Evolutionary conservation across 2,888 invertebrate genomes (phyloP).

Genomic region (Argynnis bischoffii): DNA sequence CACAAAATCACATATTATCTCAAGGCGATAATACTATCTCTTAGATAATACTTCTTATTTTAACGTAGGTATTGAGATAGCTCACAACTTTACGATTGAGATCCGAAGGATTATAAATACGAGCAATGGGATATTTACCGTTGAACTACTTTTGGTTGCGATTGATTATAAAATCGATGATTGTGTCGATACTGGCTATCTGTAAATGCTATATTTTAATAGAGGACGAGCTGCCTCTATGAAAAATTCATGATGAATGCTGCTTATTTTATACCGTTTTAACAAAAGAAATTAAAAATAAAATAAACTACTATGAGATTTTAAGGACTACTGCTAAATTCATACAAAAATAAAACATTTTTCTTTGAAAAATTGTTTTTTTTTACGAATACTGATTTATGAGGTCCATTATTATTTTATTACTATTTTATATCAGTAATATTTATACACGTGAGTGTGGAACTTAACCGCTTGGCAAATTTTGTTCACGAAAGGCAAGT

Average conservation of each 20-base stretch:
- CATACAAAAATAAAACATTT: too few species aligned
- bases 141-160: too few species aligned
- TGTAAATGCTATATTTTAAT: too few species aligned
- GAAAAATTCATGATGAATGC: too few species aligned
- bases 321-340: background rate
- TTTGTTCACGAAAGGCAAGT: slow-evolving; percentile 5
- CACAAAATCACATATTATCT: slow-evolving; percentile 36
- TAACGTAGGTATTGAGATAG: slow-evolving; percentile 14
- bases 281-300: too few species aligned
- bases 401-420: slow-evolving; percentile 2
- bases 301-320: background rate
- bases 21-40: slow-evolving; percentile 34
- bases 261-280: too few species aligned
- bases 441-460: slow-evolving; percentile 10
- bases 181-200: too few species aligned
- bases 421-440: slow-evolving; percentile 2
- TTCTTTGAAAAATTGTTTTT: background rate
- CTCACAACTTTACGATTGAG: slow-evolving; percentile 1
- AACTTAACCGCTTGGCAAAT: slow-evolving; percentile 13
- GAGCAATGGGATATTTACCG: background rate
- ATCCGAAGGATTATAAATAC: background rate
- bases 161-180: too few species aligned
- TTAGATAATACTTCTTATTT: slow-evolving; percentile 30
- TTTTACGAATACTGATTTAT: slow-evolving; percentile 4
- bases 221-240: too few species aligned